phyloP scores from a whole-genome alignment of 2,888 invertebrate genomes.

The Branchipolynoe longqiensis region DNA sequence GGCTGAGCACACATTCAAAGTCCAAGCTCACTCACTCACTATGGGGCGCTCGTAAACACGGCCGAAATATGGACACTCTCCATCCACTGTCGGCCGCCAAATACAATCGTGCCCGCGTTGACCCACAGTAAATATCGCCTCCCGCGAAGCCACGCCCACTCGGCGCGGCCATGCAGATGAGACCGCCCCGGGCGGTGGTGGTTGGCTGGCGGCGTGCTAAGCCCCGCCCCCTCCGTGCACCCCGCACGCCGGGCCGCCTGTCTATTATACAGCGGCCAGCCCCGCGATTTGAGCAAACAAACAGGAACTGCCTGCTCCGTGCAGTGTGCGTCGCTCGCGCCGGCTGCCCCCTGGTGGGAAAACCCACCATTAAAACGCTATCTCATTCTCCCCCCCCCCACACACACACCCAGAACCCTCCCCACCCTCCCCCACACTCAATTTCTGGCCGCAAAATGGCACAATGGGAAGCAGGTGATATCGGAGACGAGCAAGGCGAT shows the following conservation, averaged over 20 bases:
- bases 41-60: conserved; percentile 43
- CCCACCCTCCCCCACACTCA: too few species aligned
- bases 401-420: too few species aligned
- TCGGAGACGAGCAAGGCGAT: too few species aligned
- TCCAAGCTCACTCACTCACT: conserved; percentile 28
- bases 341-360: conserved; percentile 42
- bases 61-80: conserved; percentile 50
- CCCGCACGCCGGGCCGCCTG: neutral
- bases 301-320: conserved; percentile 2
- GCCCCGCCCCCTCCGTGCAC: neutral
- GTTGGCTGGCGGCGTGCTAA: conserved; percentile 40
- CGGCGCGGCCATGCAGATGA: conserved; percentile 12
- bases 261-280: conserved; percentile 49
- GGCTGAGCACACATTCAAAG: conserved; percentile 38
- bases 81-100: conserved; percentile 54
- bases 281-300: conserved; percentile 50
- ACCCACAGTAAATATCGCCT: conserved; percentile 55
- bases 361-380: neutral
- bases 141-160: conserved; percentile 47
- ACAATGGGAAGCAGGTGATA: conserved; percentile 10
- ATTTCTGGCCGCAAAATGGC: neutral
- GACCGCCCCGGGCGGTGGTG: conserved; percentile 19
- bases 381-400: too few species aligned
- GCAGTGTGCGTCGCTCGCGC: neutral
- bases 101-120: conserved; percentile 35